Evolutionary conservation across 2,888 invertebrate genomes (phyloP), one percentile per base, ranked within the genome.

Genomic region (Megalurothrips usitatus): DNA sequence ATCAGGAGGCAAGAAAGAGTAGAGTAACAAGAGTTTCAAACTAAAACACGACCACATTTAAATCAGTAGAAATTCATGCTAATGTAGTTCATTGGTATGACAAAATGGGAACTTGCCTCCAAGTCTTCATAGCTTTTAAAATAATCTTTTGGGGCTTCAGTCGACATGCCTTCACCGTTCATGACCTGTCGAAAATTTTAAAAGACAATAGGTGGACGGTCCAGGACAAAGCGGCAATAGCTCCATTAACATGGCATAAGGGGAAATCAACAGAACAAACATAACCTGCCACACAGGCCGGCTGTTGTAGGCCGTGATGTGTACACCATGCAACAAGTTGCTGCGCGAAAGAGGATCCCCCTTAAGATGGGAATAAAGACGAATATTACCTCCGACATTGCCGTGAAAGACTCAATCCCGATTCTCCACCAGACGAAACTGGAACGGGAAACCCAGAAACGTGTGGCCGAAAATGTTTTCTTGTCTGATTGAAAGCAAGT

Each of bases 81-180:
- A 63, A 34, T 28, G 19, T 26, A 80, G 11, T 43, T 10, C 68
- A 80, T 63, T n/a, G 6, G 34, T 28, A 26, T 26, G 68, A 68
- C 26, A 23, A 28, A 78, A 75, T 19, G 14, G 12, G 49, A 34
- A 87, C 86, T 87, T 88, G 95, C 96, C 89, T 94, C 92, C 82
- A 94, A 88, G 86, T 94, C 91, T 86, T 93, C 92, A 85, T 94
- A 94, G 84, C 92, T 92, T 52, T 90, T 86, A 87, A 94, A 94
- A 86, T 94, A 94, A 82, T 89, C 87, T 80, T 87, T 88, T 82
- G 81, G 80, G n/a, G 52, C 68, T 17, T 81, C 68, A 12, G 68
- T 9, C 11, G 68, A 23, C 12, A 10, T 75, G 68, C 23, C 68
- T 75, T 12, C 68, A 8, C 68, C 68, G 68, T 75, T 75, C 68